Base-by-base conservation (phyloP, 2,113 vertebrate species). In the Calypte anna region DNA sequence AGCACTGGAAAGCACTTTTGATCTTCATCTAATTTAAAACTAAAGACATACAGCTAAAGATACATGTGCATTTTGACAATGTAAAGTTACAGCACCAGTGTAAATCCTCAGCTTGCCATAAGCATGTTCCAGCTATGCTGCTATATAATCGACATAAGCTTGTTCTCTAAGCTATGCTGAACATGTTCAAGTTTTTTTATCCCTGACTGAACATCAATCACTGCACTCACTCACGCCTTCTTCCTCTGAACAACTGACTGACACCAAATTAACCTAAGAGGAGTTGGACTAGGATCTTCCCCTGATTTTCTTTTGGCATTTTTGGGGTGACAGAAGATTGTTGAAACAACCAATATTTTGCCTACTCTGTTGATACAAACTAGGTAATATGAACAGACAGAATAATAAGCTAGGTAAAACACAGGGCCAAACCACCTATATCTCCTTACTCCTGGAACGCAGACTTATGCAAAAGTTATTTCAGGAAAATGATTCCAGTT, bases 71-170 rank as follows among this genome's bases (percentile, higher is more conserved):
- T 90, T 94, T 96, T 93, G 88, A 91, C 86, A 94, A 95, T 27
- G 83, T 50, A 80, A 61, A 83, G 68, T 93, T 92, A 90, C 50
- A 90, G 90, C 86, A 90, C 88, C 64, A 48, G 80, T 92, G 83
- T 78, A 96, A 96, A 93, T 93, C 90, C 88, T 86, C 88, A 92
- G 83, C 94, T 95, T 95, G 88, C 88, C 86, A 86, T 86, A 88
- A 94, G 94, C 91, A 96, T 64, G 88, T 94, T 90, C 92, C 86
- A 92, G 88, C 62, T 92, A 95, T 86, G 92, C 90, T 95, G 64
- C 92, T 93, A 93, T 93, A 91, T 86, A 96, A 96, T 88, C 95
- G 80, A 88, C 92, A 94, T 86, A 96, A 93, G 91, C 91, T 95
- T 93, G 86, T 84, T 93, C 94, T 91, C 91, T 92, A 91, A 90